phyloP scores from a whole-genome alignment of 2,113 vertebrate genomes.

The Bambusicola thoracicus region DNA sequence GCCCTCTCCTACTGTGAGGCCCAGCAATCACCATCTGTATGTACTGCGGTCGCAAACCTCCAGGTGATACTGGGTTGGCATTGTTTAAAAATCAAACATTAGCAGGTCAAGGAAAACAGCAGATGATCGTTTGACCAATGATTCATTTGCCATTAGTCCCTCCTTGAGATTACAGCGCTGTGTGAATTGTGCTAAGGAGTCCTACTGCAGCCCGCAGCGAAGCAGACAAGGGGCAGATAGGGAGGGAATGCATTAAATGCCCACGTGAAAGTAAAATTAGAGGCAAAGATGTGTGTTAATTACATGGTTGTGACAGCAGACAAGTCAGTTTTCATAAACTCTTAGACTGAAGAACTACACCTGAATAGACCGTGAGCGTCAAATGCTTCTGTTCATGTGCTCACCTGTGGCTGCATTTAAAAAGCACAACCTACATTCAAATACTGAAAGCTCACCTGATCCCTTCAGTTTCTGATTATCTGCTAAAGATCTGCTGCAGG shows the following conservation, averaged over 20 bases:
- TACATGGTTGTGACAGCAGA: background rate
- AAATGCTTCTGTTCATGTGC: background rate
- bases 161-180: background rate
- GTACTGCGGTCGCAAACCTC: background rate
- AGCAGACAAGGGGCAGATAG: background rate
- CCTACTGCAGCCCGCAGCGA: background rate
- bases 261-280: background rate
- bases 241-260: background rate
- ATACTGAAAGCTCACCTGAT: background rate
- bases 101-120: constrained; percentile 2
- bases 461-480: background rate
- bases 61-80: background rate
- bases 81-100: constrained; percentile 1
- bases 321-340: background rate
- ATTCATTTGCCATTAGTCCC: background rate
- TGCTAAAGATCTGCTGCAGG: background rate
- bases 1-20: background rate
- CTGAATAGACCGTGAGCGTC: background rate
- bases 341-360: background rate
- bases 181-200: background rate
- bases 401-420: background rate
- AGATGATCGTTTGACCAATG: background rate
- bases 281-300: background rate
- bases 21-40: background rate
- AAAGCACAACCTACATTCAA: background rate